phyloP scores from a whole-genome alignment of 1,140 invertebrate species.

The Zaprionus ornatus region DNA sequence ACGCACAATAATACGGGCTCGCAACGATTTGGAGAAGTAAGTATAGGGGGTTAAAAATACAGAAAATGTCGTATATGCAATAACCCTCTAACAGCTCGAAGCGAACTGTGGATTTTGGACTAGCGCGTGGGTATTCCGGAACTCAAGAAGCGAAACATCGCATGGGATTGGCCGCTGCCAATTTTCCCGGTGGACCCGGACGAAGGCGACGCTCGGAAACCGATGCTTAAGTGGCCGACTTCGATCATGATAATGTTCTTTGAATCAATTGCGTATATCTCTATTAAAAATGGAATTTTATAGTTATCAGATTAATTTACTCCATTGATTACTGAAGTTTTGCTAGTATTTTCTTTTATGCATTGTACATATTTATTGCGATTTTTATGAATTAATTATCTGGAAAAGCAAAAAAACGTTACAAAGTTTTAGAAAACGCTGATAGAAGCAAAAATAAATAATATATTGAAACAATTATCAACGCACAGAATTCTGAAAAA shows the following conservation, averaged over 20 bases:
- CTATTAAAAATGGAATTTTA: slow-evolving; percentile 11
- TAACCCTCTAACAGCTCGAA: slow-evolving; percentile 87
- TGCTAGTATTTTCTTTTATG: slow-evolving; percentile 20
- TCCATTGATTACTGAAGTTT: background rate
- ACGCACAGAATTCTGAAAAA: slow-evolving; percentile 39
- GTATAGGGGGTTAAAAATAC: slow-evolving; percentile 25
- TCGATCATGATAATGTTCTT: slow-evolving; percentile 33
- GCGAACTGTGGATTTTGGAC: slow-evolving; percentile 91
- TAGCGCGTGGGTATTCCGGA: slow-evolving; percentile 94
- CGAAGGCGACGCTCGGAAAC: slow-evolving; percentile 90
- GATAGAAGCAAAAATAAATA: background rate
- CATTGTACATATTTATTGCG: slow-evolving; percentile 50
- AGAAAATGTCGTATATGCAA: background rate
- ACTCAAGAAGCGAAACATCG: slow-evolving; percentile 94
- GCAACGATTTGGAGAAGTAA: slow-evolving; percentile 86
- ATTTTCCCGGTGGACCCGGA: slow-evolving; percentile 93
- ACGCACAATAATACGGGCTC: slow-evolving; percentile 85
- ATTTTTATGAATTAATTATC: slow-evolving; percentile 9
- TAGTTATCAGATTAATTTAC: background rate
- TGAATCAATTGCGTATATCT: slow-evolving; percentile 14
- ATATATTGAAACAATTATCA: slow-evolving; percentile 11
- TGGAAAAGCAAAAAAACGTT: background rate
- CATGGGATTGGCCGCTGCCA: slow-evolving; percentile 93
- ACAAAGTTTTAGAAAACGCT: background rate
- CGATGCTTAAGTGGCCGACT: slow-evolving; percentile 69